A percentile compares a stretch with the other conserved stretches of the same genome.
Evolutionary conservation across 1,140 invertebrate species (phyloP).

Genomic region (Caenorhabditis inopinata): DNA sequence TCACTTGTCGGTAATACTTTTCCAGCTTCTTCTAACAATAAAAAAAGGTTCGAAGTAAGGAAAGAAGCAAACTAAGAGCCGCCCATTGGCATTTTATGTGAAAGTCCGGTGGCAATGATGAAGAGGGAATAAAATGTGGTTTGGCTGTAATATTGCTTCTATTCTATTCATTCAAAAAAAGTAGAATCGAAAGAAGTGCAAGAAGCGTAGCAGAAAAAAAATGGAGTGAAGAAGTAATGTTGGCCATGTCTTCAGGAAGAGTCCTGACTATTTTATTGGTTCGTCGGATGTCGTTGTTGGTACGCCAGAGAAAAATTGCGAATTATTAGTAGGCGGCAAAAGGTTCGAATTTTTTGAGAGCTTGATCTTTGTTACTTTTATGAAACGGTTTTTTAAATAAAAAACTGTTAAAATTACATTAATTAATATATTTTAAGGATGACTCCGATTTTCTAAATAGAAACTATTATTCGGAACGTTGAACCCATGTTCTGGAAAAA

Average conservation of each 20-base stretch:
- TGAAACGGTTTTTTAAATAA: too few relatives aligned
- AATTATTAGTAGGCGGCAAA: constrained; percentile 17
- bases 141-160: background rate
- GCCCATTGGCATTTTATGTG: background rate
- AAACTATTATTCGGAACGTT: too few relatives aligned
- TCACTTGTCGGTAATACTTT: too few relatives aligned
- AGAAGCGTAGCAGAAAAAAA: too few relatives aligned
- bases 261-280: constrained; percentile 25
- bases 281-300: background rate
- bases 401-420: too few relatives aligned
- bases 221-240: background rate
- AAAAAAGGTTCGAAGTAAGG: too few relatives aligned
- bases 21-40: background rate
- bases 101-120: background rate
- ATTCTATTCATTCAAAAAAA: too few relatives aligned
- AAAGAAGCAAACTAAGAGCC: background rate
- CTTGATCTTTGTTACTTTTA: too few relatives aligned
- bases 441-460: too few relatives aligned
- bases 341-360: background rate
- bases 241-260: background rate
- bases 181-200: too few relatives aligned
- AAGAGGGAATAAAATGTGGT: background rate
- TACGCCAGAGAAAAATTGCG: constrained; percentile 17
- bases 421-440: too few relatives aligned
- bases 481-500: too few relatives aligned